These are phyloP conservation scores for Ictalurus furcatus DNA, from an alignment of 2,113 vertebrate species.

Conservation along the genomic window DNA sequence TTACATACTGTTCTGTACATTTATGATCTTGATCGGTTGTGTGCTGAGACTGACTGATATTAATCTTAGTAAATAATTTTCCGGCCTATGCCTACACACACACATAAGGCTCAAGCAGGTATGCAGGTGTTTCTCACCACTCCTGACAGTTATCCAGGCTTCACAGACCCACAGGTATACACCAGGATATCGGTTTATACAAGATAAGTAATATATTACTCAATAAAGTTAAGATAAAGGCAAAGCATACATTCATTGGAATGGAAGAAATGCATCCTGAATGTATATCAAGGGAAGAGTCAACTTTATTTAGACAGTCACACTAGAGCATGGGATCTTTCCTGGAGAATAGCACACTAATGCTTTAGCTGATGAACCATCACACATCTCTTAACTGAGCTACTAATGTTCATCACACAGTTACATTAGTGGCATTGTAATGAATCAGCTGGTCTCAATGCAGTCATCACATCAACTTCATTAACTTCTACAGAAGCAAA, in stretches of 20 bases:
- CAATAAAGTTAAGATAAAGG: background rate
- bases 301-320: conserved; percentile 25
- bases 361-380: background rate
- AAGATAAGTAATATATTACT: background rate
- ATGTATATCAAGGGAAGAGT: background rate
- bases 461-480: background rate
- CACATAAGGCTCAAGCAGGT: background rate
- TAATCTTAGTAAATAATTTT: background rate
- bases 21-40: background rate
- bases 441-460: background rate
- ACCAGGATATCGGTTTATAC: background rate
- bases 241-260: background rate
- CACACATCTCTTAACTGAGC: background rate
- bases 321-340: conserved; percentile 4
- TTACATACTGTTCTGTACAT: background rate
- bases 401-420: background rate
- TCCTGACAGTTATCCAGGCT: background rate
- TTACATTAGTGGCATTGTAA: background rate
- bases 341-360: background rate
- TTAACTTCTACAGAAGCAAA: background rate
- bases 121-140: background rate
- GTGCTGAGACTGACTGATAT: background rate
- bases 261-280: background rate
- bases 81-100: background rate
- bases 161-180: background rate